Evolutionary conservation across 35 echinoderm and acorn worm genomes (phyloP), one percentile per base, ranked within the genome.

Genomic region (Acanthaster planci): DNA sequence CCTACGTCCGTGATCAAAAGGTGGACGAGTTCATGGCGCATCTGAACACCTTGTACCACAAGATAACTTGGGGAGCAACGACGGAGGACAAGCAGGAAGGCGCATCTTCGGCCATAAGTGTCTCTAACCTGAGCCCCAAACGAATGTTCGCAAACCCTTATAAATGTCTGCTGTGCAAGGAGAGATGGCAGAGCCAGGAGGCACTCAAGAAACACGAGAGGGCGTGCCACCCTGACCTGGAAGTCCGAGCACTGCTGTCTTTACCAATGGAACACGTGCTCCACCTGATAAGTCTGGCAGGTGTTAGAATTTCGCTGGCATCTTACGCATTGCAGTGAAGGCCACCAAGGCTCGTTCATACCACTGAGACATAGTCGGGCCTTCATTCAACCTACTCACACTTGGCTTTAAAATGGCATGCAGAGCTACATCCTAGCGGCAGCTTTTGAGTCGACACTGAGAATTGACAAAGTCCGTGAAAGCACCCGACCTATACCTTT

Each of bases 161-260:
- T 18, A 83, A 83, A 83, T 83, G 81, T 38, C 35, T 83, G 30
- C 51, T 12, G 53, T 83, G 81, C 44, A 57, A 58, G 0, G n/a
- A 27, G 81, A 54, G 81, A 14, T 56, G 37, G 8, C 34, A 56
- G 36, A 83, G 52, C 6, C 81, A 83, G 30, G 51, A 57, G 21
- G 51, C 81, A 0, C 53, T 83, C 12, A 83, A 53, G 36, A 53
- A 58, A 38, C 81, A 83, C 19, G 81, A 83, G 54, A 83, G 38
- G 34, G 14, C 29, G 10, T 1, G 32, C 26, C 81, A 83, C 56
- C 81, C 81, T 0, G 56, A 83, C 81, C 37, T 35, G 21, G 35
- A 57, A 19, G 81, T 57, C 19, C 51, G 38, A 7, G 55, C 81
- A 12, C 38, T 83, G 29, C 38, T 60, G 21, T 83, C 81, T 18